Conservation (phyloP, 2,888 invertebrate species). For the Serrognathus titanus region DNA sequence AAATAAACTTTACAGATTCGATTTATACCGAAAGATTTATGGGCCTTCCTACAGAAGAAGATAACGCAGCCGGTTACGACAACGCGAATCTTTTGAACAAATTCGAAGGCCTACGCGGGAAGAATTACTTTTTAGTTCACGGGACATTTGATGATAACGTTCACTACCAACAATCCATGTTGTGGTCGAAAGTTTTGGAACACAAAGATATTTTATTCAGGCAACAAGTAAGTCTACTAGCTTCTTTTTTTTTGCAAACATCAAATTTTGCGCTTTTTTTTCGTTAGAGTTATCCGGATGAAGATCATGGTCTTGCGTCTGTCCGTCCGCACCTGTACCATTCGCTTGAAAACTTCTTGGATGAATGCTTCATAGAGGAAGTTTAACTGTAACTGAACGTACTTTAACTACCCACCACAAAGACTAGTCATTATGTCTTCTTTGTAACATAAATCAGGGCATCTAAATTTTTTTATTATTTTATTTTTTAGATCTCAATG, state of each 20-base stretch:
- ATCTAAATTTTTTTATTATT: background rate
- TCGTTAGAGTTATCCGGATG: constrained; percentile 83
- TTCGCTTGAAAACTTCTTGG: constrained; percentile 80
- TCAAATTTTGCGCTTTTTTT: constrained; percentile 7
- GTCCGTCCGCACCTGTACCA: constrained; percentile 88
- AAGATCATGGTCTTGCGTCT: constrained; percentile 81
- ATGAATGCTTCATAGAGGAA: constrained; percentile 53
- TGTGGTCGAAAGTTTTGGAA: constrained; percentile 83
- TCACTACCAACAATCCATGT: constrained; percentile 95
- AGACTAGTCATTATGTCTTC: constrained; percentile 9
- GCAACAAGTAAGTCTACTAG: constrained; percentile 80
- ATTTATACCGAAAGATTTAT: constrained; percentile 97
- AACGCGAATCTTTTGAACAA: constrained; percentile 72
- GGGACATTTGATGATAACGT: constrained; percentile 96
- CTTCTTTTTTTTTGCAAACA: too few relatives aligned
- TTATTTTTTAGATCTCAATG: background rate
- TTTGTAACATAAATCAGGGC: background rate
- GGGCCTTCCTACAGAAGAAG: constrained; percentile 71
- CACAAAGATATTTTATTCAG: constrained; percentile 83
- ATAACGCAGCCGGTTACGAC: constrained; percentile 72
- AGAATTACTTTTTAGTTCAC: constrained; percentile 87
- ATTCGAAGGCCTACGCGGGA: constrained; percentile 58
- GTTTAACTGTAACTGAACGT: background rate
- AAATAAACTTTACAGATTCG: constrained; percentile 65
- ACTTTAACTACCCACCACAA: too few relatives aligned